Evolutionary conservation across 2,888 invertebrate genomes (phyloP), one percentile per base, ranked within the genome.

Genomic region (Bombylius major): DNA sequence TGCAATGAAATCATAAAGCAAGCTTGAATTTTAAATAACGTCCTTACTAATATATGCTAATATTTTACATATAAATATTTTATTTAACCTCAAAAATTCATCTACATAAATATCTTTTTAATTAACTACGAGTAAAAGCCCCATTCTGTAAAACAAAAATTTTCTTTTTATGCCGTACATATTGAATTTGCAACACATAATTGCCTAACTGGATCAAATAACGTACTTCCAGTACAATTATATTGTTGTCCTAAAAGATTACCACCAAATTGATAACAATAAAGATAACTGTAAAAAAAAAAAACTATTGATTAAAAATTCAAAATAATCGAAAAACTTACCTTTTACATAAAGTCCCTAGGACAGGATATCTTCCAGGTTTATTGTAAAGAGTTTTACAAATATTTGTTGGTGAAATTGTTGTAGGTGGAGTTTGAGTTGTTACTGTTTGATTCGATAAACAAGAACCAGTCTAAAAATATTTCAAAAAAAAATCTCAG

Each of bases 211-310:
- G 51, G 51, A 45, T 56, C 51, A 45, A 56, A 56, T n/a, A 49
- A 31, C 9, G 56, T 56, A 12, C 47, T 52, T 23, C 56, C 56
- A 14, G 56, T 52, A 13, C 56, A 56, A 49, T 52, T 50, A 31
- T 52, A 49, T 49, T 53, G 48, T 49, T 53, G 52, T 34, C 56
- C 56, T 33, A 48, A 49, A 13, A 56, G 44, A 51, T 51, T 32
- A 14, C 51, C 48, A 8, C 50, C 53, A 44, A 42, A 49, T 33
- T 51, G 42, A 45, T 56, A 56, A 13, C 56, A 56, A 39, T 56
- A 56, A 14, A 56, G 48, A 34, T 56, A 56, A 45, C 56, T 56
- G 46, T 4, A 46, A 44, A 32, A 13, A 42, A 50, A 50, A 39
- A 39, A 39, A 47, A 51, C 1, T 7, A 9, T 36, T 8, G 36